Evolutionary conservation across 2,888 invertebrate species (phyloP), one percentile per base, ranked within the genome.

Genomic region (Pollenia angustigena): DNA sequence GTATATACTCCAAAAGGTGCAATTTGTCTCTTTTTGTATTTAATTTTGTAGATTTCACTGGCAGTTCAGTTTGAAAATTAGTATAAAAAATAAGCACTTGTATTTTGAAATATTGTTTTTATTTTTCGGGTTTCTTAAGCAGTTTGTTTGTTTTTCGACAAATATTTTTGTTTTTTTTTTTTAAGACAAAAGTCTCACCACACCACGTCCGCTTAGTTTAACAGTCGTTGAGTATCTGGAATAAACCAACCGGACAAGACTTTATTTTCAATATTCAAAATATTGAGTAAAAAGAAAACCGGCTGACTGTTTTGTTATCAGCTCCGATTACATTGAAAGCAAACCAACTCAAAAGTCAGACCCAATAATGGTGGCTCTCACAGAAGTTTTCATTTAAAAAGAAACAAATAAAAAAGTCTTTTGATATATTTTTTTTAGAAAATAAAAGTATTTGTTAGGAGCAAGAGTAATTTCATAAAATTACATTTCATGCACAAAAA

Each of bases 251-350:
- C 74, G 16, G 44, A 69, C 54, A 82, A 79, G 74, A 54, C 60
- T 71, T 60, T 32, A 12, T 66, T 68, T 76, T 74, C 18, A 76
- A 16, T 60, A 48, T 16, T 42, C 50, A 48, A 60, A 58, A 50
- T 76, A 78, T 78, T 81, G 80, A 83, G 83, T 81, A 87, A 76
- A 64, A 84, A 78, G 52, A 76, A 72, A 83, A 84, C 80, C 87
- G 81, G 76, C 81, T 68, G 66, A 16, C 14, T 1, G 11, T 42
- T 60, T 11, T 60, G 54, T 85, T 64, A 74, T 79, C 72, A 79
- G 52, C 40, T 32, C 32, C 48, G 56, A 52, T 46, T 44, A 68
- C 72, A 79, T 52, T 78, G 46, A 56, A 83, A 44, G 40, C 64
- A 76, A 83, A 50, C 44, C 66, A 44, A 69, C 68, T 68, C 44